A percentile compares a stretch with the other conserved stretches of the same genome.
These are phyloP conservation scores for Drosophila koepferae DNA, from an alignment of 2,888 invertebrate genomes.

Conservation along the genomic window DNA sequence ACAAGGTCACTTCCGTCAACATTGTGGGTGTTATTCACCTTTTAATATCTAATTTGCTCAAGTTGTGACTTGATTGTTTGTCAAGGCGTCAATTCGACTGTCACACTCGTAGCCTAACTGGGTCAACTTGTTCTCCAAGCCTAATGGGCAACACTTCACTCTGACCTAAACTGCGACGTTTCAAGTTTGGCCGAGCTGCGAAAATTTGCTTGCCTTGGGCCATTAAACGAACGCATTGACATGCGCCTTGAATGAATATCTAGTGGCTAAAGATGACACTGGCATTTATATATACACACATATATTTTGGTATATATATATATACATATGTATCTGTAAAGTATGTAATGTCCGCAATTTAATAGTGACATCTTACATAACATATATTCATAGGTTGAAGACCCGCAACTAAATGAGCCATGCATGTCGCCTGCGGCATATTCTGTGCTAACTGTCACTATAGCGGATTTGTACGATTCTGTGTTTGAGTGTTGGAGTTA, in stretches of 20 bases:
- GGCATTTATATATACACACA: conserved; percentile 20
- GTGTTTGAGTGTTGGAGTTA: not conserved
- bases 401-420: conserved; percentile 47
- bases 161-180: conserved; percentile 57
- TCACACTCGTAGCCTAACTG: conserved; percentile 60
- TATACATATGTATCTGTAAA: too few relatives aligned
- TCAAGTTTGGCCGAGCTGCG: conserved; percentile 58
- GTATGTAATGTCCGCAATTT: too few relatives aligned
- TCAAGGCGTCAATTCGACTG: conserved; percentile 66
- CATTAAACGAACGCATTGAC: conserved; percentile 53
- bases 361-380: too few relatives aligned
- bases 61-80: conserved; percentile 66
- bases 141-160: conserved; percentile 47
- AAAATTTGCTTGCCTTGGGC: conserved; percentile 62
- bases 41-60: conserved; percentile 31
- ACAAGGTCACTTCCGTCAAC: conserved; percentile 77
- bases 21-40: conserved; percentile 78
- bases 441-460: conserved; percentile 34
- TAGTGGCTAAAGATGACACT: conserved; percentile 42
- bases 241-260: conserved; percentile 41
- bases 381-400: conserved; percentile 4
- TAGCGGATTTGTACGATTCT: conserved; percentile 9
- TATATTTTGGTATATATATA: too few relatives aligned
- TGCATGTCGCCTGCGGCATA: conserved; percentile 12
- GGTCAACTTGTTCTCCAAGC: conserved; percentile 61